Conservation (phyloP, 1,140 invertebrate genomes). For the Drosophila tropicalis region DNA sequence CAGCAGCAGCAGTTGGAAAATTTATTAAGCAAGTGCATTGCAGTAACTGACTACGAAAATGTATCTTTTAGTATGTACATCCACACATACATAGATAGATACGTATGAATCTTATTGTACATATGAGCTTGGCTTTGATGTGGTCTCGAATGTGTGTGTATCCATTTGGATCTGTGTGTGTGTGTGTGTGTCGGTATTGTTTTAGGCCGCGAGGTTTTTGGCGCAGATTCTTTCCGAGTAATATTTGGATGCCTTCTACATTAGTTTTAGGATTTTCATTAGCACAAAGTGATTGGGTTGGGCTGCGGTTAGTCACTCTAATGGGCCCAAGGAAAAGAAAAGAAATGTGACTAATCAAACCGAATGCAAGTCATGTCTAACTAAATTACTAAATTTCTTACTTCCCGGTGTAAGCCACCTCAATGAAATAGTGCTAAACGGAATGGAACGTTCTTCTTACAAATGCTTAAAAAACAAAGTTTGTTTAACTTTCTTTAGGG, state of each 20-base stretch:
- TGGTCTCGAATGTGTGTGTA: constrained; percentile 56
- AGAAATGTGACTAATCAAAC: constrained; percentile 9
- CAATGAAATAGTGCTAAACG: background rate
- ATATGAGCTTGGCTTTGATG: constrained; percentile 59
- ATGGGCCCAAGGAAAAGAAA: background rate
- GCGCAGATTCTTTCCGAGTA: constrained; percentile 34
- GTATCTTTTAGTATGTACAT: constrained; percentile 35
- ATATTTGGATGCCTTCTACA: constrained; percentile 20
- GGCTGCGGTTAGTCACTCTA: constrained; percentile 23
- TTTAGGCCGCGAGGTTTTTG: constrained; percentile 38
- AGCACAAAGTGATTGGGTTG: constrained; percentile 63
- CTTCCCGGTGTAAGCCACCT: background rate
- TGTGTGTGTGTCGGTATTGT: constrained; percentile 49
- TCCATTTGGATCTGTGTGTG: constrained; percentile 33
- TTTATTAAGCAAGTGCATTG: constrained; percentile 77
- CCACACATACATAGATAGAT: constrained; percentile 15
- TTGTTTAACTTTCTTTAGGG: background rate
- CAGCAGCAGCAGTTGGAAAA: constrained; percentile 34
- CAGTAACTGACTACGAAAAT: constrained; percentile 43
- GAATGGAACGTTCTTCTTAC: too few species aligned
- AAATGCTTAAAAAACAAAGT: too few species aligned
- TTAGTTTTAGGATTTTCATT: constrained; percentile 48
- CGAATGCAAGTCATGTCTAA: constrained; percentile 6
- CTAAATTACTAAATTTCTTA: background rate
- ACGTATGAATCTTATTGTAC: background rate